A percentile compares a stretch with the other conserved stretches of the same genome.
Evolutionary conservation across 1,140 invertebrate genomes (phyloP).

Genomic region (Dreissena polymorpha): DNA sequence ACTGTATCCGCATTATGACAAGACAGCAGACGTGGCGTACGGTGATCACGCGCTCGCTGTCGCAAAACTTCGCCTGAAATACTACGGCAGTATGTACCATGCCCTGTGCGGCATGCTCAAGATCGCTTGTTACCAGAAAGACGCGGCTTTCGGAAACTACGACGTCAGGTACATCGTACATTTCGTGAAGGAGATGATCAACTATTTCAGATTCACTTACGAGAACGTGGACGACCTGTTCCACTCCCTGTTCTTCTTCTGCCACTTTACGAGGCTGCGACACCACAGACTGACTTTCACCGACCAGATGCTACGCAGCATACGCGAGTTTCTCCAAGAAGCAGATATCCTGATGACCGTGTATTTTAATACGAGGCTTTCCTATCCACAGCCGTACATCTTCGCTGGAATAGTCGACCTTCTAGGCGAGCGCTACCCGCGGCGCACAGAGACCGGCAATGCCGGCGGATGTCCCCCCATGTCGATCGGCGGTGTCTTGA

Average conservation of each 20-base stretch:
- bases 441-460: too few relatives aligned
- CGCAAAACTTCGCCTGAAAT: constrained; percentile 13
- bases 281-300: too few relatives aligned
- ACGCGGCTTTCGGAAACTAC: background rate
- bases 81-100: constrained; percentile 13
- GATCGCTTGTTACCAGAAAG: background rate
- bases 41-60: background rate
- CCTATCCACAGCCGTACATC: too few relatives aligned
- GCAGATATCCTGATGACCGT: too few relatives aligned
- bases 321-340: too few relatives aligned
- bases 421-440: too few relatives aligned
- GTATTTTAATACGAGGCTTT: too few relatives aligned
- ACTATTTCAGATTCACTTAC: background rate
- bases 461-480: too few relatives aligned
- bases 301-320: too few relatives aligned
- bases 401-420: too few relatives aligned
- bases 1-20: constrained; percentile 10
- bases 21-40: background rate
- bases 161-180: constrained; percentile 20
- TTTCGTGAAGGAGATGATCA: constrained; percentile 5
- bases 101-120: background rate
- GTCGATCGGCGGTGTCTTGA: too few relatives aligned
- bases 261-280: constrained; percentile 7
- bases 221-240: constrained; percentile 32
- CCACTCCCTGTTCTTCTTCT: constrained; percentile 17